Percentiles rank a stretch among this genome's conserved stretches.
Conservation (phyloP, 2,797 vertebrate genomes). For the Cossypha polioptera region DNA sequence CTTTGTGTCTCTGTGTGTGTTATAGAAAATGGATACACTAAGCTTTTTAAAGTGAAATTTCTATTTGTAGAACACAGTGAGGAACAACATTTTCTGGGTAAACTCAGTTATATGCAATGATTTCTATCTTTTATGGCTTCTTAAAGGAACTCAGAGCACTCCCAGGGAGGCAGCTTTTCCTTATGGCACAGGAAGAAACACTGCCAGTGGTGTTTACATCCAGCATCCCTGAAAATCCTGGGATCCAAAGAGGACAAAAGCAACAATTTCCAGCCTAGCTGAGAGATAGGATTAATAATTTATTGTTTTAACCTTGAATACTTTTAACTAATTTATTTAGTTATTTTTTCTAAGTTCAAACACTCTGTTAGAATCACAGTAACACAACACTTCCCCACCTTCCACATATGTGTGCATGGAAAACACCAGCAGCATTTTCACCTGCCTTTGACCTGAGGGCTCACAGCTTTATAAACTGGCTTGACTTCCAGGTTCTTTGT, state of each 20-base stretch:
- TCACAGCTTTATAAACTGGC: neutral
- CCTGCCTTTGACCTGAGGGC: neutral
- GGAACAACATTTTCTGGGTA: neutral
- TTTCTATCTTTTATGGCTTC: neutral
- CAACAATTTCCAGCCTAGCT: neutral
- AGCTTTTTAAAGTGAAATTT: neutral
- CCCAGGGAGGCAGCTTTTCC: neutral
- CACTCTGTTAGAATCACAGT: neutral
- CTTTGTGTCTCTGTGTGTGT: neutral
- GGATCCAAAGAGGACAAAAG: neutral
- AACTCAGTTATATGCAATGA: neutral
- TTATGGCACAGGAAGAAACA: neutral
- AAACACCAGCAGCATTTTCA: neutral
- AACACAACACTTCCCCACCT: neutral
- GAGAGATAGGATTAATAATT: neutral
- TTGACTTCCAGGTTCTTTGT: neutral
- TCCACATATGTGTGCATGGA: fast-evolving
- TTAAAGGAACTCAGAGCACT: neutral
- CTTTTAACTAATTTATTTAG: neutral
- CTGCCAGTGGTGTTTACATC: neutral
- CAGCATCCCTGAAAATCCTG: neutral
- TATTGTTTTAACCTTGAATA: neutral
- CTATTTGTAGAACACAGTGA: neutral
- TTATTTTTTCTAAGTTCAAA: neutral
- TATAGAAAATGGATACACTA: neutral